Conservation (phyloP, 2,888 invertebrate genomes). For the Flexamia atlantica region DNA sequence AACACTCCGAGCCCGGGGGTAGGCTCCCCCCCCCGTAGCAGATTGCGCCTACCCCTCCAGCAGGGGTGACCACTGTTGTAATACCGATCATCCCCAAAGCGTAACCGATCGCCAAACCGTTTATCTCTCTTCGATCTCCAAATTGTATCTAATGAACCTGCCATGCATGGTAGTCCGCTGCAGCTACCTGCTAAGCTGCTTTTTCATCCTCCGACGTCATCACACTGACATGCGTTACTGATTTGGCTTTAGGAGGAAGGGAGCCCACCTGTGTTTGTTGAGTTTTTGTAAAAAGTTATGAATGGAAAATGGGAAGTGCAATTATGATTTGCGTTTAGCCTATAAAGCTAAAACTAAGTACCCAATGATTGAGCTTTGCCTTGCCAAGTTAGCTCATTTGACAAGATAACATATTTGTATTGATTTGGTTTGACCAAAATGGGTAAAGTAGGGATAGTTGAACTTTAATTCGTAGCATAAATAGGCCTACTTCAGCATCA, state of each 20-base stretch:
- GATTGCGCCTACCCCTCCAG: not conserved
- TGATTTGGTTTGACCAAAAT: no score
- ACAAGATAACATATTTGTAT: no score
- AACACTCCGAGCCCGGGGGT: not conserved
- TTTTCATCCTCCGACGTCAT: not conserved
- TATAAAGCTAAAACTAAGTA: no score
- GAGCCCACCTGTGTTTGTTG: no score
- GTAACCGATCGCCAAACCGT: slow-evolving; percentile 27
- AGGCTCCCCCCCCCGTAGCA: not conserved
- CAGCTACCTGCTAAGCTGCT: not conserved
- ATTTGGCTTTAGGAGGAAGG: not conserved
- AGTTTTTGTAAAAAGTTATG: no score
- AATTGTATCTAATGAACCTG: slow-evolving; percentile 30
- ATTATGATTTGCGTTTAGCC: no score
- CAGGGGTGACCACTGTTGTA: slow-evolving; percentile 39
- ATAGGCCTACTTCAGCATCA: no score
- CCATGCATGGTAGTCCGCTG: not conserved
- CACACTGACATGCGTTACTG: slow-evolving; percentile 2
- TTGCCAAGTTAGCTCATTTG: no score
- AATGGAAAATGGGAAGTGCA: no score
- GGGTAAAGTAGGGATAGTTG: no score
- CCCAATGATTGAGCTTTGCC: no score
- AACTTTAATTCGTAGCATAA: no score
- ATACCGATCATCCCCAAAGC: slow-evolving; percentile 1
- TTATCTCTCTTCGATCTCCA: slow-evolving; percentile 4